A percentile compares a stretch with the other conserved stretches of the same genome.
These are phyloP conservation scores for Zygothrica quintamaculata DNA, from an alignment of 2,888 invertebrate species.

Conservation along the genomic window DNA sequence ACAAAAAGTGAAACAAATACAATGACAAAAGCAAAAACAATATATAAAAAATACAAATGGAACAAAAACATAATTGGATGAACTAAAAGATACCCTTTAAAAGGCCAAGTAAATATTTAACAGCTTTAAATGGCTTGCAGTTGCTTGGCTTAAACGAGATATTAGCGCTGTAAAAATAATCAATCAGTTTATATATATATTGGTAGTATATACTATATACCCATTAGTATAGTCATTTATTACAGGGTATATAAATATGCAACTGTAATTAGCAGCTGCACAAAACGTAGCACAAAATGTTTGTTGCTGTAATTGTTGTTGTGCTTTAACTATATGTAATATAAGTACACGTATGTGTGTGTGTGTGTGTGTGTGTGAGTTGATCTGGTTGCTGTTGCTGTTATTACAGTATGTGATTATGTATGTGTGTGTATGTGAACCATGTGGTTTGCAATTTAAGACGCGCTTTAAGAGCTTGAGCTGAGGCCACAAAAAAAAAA, in stretches of 20 bases:
- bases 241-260: constrained; percentile 49
- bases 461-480: constrained; percentile 64
- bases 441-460: constrained; percentile 79
- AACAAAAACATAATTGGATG: no score
- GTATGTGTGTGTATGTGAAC: constrained; percentile 32
- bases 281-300: constrained; percentile 68
- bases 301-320: constrained; percentile 42
- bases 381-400: constrained; percentile 23
- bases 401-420: constrained; percentile 19
- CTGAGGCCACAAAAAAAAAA: constrained; percentile 37
- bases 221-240: background rate
- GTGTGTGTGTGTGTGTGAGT: constrained; percentile 12
- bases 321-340: background rate
- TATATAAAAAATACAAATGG: no score
- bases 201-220: no score
- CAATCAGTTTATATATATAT: constrained; percentile 6
- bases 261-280: constrained; percentile 80
- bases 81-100: background rate
- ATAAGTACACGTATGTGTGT: constrained; percentile 2
- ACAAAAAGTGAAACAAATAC: constrained; percentile 45
- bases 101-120: no score
- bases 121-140: no score
- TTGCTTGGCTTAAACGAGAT: no score
- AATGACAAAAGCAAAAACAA: constrained; percentile 66
- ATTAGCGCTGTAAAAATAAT: no score